Percentiles rank a stretch among this genome's conserved stretches.
These are phyloP conservation scores for Bradypodion pumilum DNA, from an alignment of 2,797 vertebrate genomes.

Conservation along the genomic window DNA sequence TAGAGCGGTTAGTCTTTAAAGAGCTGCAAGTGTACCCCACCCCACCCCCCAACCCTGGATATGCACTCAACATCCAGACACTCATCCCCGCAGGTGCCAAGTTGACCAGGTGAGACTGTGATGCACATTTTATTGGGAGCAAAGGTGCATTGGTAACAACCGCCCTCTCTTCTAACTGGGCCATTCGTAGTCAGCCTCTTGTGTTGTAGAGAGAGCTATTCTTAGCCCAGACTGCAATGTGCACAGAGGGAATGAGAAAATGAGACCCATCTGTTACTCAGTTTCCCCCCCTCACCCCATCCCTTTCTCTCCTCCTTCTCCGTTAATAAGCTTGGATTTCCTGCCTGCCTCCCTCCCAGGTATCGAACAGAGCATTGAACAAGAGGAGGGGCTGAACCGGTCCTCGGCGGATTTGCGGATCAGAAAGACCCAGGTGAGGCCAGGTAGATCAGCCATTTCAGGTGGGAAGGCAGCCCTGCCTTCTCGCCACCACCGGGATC, in stretches of 20 bases:
- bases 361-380: conserved; percentile 94
- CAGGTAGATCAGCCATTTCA: too few species aligned
- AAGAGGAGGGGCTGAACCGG: conserved; percentile 90
- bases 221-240: conserved; percentile 21
- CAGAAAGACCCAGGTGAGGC: conserved; percentile 92
- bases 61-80: not conserved
- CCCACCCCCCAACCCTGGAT: too few species aligned
- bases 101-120: not conserved
- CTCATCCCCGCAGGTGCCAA: not conserved
- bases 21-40: too few species aligned
- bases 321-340: conserved; percentile 18
- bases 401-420: conserved; percentile 95
- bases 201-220: conserved; percentile 14
- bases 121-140: not conserved
- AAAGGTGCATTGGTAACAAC: not conserved
- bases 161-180: not conserved
- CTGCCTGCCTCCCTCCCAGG: conserved; percentile 68
- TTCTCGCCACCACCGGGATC: too few species aligned
- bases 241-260: not conserved
- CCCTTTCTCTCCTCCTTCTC: not conserved
- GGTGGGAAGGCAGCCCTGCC: too few species aligned
- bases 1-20: too few species aligned
- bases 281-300: not conserved
- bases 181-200: not conserved
- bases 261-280: conserved; percentile 18